phyloP scores from a whole-genome alignment of 2,888 invertebrate genomes.

The Troglohyphantes excavatus region DNA sequence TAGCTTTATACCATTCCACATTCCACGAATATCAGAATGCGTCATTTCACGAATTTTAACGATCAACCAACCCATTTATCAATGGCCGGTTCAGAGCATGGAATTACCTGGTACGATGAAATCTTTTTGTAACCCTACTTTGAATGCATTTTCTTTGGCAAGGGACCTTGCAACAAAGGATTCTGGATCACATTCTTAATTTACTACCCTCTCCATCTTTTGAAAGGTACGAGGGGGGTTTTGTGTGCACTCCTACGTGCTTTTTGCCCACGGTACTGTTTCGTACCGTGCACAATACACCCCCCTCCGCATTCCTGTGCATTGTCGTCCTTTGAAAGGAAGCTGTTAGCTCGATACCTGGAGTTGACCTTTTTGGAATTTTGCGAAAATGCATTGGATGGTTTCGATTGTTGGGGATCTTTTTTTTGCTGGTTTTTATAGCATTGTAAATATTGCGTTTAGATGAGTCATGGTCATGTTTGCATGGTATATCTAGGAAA shows the following conservation, averaged over 20 bases:
- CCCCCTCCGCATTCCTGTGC: background rate
- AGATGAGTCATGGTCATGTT: background rate
- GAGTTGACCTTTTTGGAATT: conserved; percentile 17
- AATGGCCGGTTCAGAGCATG: background rate
- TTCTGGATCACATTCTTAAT: conserved; percentile 59
- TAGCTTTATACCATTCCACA: background rate
- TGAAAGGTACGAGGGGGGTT: conserved; percentile 41
- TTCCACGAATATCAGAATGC: background rate
- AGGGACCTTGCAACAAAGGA: conserved; percentile 23
- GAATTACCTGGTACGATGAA: background rate
- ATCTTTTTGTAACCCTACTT: background rate
- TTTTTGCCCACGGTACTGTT: conserved; percentile 2
- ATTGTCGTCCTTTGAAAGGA: conserved; percentile 4
- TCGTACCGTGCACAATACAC: background rate
- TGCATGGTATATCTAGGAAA: background rate
- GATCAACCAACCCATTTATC: background rate
- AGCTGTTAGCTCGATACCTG: conserved; percentile 13
- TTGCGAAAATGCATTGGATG: conserved; percentile 15
- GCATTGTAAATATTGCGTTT: background rate
- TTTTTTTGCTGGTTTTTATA: background rate
- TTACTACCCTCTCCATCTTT: conserved; percentile 51
- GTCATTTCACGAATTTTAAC: background rate
- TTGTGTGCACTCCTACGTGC: background rate
- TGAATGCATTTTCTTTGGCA: background rate
- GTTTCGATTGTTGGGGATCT: background rate